A percentile compares a stretch with the other conserved stretches of the same genome.
phyloP scores from a whole-genome alignment of 2,113 vertebrate genomes.

The Macaca fascicularis region DNA sequence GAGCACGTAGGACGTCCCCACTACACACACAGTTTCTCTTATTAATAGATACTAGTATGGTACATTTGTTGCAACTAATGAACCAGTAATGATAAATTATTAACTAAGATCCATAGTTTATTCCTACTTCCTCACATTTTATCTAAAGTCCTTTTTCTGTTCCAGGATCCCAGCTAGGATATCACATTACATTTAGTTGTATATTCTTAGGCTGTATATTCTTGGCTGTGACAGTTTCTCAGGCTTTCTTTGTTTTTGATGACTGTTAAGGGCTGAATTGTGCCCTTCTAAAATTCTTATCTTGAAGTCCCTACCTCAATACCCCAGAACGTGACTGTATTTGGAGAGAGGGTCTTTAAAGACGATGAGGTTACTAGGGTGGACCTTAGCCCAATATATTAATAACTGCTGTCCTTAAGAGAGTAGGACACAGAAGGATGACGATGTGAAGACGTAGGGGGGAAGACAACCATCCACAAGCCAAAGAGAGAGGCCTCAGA shows the following conservation, averaged over 20 bases:
- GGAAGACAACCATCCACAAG: not conserved
- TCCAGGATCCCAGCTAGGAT: not conserved
- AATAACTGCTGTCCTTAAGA: not conserved
- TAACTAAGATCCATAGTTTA: not conserved
- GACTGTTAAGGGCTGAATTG: not conserved
- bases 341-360: slow-evolving; percentile 9
- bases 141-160: not conserved
- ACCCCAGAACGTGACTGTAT: not conserved
- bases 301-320: not conserved
- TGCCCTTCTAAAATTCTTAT: not conserved
- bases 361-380: slow-evolving; percentile 1
- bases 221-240: not conserved
- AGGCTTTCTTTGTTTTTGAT: not conserved
- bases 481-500: not conserved
- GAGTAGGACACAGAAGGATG: not conserved
- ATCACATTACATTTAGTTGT: not conserved
- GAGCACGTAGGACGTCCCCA: not conserved
- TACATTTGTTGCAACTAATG: slow-evolving; percentile 16
- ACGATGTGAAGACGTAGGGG: not conserved
- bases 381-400: not conserved
- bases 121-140: slow-evolving; percentile 30
- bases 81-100: not conserved
- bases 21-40: not conserved
- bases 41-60: not conserved
- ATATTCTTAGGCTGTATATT: not conserved